A percentile compares a stretch with the other conserved stretches of the same genome.
These are phyloP conservation scores for Astropecten irregularis DNA, from an alignment of 53 echinoderm and acorn worm species.

Conservation along the genomic window DNA sequence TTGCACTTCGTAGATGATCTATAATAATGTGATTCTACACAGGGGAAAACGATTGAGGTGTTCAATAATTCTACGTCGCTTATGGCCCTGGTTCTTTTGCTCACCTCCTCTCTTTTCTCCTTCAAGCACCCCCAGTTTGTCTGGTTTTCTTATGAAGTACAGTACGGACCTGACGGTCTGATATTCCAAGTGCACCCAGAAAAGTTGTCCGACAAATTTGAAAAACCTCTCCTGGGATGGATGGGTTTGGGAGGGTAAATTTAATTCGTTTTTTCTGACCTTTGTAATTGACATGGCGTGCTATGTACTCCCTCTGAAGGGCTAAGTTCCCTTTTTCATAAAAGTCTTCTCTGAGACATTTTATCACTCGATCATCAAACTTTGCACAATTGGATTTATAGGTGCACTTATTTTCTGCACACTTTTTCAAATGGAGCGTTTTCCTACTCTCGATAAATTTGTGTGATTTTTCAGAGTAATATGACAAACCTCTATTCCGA, in stretches of 20 bases:
- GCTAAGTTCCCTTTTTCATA: conserved; percentile 5
- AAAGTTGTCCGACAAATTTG: conserved; percentile 11
- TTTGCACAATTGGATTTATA: background rate
- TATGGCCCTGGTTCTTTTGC: too few relatives aligned
- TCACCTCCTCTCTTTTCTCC: conserved; percentile 40
- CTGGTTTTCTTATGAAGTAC: conserved; percentile 21
- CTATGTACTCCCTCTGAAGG: conserved; percentile 28
- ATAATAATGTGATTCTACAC: conserved; percentile 49
- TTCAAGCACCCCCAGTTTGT: conserved; percentile 38
- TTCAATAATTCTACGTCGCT: too few relatives aligned
- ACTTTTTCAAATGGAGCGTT: background rate
- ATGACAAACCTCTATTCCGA: conserved; percentile 1
- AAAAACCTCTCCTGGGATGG: conserved; percentile 6
- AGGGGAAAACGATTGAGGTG: too few relatives aligned
- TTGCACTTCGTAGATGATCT: conserved; percentile 48
- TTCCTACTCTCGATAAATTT: conserved; percentile 18
- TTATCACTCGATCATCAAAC: conserved; percentile 11
- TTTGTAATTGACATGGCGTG: conserved; percentile 9
- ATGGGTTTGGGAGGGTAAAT: too few relatives aligned
- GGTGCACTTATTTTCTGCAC: background rate
- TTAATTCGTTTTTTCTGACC: conserved; percentile 14
- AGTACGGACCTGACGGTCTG: conserved; percentile 10
- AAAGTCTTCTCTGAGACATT: background rate
- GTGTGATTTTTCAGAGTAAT: conserved; percentile 26
- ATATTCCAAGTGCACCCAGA: conserved; percentile 20